Evolutionary conservation across 2,797 vertebrate genomes (phyloP).

Genomic region (Epinephelus coioides): DNA sequence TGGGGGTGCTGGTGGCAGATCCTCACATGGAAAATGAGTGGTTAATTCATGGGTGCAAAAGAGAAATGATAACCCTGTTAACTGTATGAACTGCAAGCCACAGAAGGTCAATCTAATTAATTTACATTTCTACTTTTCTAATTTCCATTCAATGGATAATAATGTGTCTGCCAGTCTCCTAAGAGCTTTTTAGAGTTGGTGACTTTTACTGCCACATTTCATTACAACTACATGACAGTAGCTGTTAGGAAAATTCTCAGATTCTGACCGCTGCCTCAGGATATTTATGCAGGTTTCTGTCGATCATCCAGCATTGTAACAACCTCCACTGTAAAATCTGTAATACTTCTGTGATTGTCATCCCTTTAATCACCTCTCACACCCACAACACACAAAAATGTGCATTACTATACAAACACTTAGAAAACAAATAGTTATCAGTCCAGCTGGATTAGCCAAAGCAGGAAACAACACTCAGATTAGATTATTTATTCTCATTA

Average conservation of each 20-base stretch:
- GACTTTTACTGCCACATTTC: background rate
- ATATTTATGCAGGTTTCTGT: background rate
- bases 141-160: background rate
- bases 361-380: background rate
- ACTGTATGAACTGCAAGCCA: background rate
- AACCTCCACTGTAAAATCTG: background rate
- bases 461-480: too few relatives aligned
- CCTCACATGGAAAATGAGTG: background rate
- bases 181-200: background rate
- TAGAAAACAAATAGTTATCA: too few relatives aligned
- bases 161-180: background rate
- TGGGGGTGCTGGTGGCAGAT: background rate
- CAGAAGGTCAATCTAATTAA: background rate
- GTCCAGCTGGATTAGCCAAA: too few relatives aligned
- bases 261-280: background rate
- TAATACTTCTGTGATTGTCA: background rate
- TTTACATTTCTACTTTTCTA: conserved; percentile 12
- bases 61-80: conserved; percentile 5
- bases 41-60: conserved; percentile 14
- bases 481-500: too few relatives aligned
- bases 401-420: too few relatives aligned
- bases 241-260: background rate
- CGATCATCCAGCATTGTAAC: background rate
- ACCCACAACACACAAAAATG: too few relatives aligned
- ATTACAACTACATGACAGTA: background rate